Evolutionary conservation across 1,140 invertebrate genomes (phyloP).

Genomic region (Zaprionus ghesquierei): DNA sequence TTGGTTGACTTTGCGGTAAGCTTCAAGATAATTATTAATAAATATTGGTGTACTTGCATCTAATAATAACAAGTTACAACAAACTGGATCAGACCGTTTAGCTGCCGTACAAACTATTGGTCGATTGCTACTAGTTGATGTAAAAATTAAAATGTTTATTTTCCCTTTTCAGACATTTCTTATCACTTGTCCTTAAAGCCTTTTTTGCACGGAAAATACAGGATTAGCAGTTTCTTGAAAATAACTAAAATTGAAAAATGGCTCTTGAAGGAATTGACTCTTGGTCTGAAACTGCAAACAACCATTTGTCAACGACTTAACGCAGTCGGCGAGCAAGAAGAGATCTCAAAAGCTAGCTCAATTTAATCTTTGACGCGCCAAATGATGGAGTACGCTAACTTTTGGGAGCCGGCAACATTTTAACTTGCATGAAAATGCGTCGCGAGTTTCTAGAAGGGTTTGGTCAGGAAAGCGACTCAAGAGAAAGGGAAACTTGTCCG

Average conservation of each 20-base stretch:
- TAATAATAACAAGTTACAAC: too few species aligned
- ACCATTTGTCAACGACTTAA: conserved; percentile 3
- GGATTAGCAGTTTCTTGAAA: background rate
- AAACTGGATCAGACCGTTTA: too few species aligned
- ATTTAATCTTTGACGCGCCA: conserved; percentile 63
- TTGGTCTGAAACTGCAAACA: conserved; percentile 2
- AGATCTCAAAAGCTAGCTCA: conserved; percentile 7
- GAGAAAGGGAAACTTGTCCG: conserved; percentile 38
- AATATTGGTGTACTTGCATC: too few species aligned
- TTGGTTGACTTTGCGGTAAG: too few species aligned
- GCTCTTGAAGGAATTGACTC: conserved; percentile 1
- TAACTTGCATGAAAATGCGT: conserved; percentile 77
- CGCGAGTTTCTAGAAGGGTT: conserved; percentile 24
- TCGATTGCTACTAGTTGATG: too few species aligned
- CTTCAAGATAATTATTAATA: too few species aligned
- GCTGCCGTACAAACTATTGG: too few species aligned
- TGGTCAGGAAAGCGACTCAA: background rate
- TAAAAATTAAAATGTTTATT: too few species aligned
- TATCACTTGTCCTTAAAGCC: background rate
- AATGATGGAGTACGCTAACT: conserved; percentile 56
- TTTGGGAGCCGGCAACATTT: conserved; percentile 65
- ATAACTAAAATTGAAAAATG: conserved; percentile 20
- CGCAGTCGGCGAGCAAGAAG: background rate
- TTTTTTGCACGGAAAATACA: background rate
- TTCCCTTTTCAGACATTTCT: background rate